phyloP scores from a whole-genome alignment of 2,797 vertebrate genomes.

The Oceanodroma leucorhoa region DNA sequence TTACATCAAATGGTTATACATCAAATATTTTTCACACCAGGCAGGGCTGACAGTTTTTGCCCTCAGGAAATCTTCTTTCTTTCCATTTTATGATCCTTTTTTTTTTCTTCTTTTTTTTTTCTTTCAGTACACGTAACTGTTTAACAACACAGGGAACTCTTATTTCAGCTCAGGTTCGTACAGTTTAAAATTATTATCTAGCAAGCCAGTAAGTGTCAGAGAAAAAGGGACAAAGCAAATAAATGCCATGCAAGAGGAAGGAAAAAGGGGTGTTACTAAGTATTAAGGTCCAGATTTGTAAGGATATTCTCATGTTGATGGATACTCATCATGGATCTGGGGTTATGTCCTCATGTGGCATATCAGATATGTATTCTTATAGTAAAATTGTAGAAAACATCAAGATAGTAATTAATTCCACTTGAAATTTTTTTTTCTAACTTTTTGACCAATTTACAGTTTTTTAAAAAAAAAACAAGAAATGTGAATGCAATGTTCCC shows the following conservation, averaged over 20 bases:
- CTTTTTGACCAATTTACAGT: not conserved
- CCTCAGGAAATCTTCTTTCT: not conserved
- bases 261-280: not conserved
- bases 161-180: not conserved
- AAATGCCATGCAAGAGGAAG: not conserved
- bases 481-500: not conserved
- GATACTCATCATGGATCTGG: not conserved
- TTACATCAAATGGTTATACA: not conserved
- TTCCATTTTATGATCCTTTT: not conserved
- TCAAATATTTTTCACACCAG: not conserved
- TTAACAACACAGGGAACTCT: not conserved
- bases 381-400: not conserved
- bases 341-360: accelerated
- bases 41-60: not conserved
- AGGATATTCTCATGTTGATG: not conserved
- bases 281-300: not conserved
- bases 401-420: not conserved
- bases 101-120: no score
- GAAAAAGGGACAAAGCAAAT: not conserved
- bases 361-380: no score
- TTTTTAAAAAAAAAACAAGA: not conserved
- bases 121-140: not conserved
- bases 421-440: not conserved
- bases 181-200: not conserved
- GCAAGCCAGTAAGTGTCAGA: not conserved